phyloP scores from a whole-genome alignment of 2,797 vertebrate genomes.

The Okamejei kenojei region DNA sequence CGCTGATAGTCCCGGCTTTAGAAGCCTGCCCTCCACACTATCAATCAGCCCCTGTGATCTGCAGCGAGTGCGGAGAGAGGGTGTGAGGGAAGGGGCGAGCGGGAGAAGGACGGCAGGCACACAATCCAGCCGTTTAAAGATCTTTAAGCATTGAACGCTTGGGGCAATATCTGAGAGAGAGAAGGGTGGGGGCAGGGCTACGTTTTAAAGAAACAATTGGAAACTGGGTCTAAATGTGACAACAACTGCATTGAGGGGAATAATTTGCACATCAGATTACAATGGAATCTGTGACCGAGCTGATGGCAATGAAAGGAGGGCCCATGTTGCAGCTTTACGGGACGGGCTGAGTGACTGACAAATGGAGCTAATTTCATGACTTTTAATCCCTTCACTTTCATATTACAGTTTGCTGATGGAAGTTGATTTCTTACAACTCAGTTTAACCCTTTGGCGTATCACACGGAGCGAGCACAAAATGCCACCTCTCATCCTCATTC shows the following conservation, averaged over 20 bases:
- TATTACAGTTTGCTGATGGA: slow-evolving; percentile 1
- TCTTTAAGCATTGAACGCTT: neutral
- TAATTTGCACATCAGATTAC: slow-evolving; percentile 22
- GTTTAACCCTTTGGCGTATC: slow-evolving; percentile 9
- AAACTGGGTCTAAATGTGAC: slow-evolving; percentile 3
- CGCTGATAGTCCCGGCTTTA: slow-evolving; percentile 60
- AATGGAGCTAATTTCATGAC: neutral
- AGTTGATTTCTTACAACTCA: neutral
- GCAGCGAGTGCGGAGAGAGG: neutral
- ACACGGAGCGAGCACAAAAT: neutral
- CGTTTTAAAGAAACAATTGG: neutral
- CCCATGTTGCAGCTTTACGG: neutral
- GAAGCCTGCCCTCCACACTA: slow-evolving; percentile 48
- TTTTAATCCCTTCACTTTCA: neutral
- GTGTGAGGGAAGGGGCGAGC: neutral
- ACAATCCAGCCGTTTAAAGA: neutral
- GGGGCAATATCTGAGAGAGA: neutral
- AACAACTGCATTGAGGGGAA: neutral
- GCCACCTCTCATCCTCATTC: neutral
- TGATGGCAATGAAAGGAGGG: neutral
- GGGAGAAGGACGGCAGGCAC: neutral
- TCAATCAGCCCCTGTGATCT: slow-evolving; percentile 69
- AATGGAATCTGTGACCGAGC: neutral
- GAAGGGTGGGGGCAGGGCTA: neutral
- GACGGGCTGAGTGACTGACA: neutral